A percentile compares a stretch with the other conserved stretches of the same genome.
phyloP scores from a whole-genome alignment of 92 coral and sea anemone species.

The Zoanthus solanderi region DNA sequence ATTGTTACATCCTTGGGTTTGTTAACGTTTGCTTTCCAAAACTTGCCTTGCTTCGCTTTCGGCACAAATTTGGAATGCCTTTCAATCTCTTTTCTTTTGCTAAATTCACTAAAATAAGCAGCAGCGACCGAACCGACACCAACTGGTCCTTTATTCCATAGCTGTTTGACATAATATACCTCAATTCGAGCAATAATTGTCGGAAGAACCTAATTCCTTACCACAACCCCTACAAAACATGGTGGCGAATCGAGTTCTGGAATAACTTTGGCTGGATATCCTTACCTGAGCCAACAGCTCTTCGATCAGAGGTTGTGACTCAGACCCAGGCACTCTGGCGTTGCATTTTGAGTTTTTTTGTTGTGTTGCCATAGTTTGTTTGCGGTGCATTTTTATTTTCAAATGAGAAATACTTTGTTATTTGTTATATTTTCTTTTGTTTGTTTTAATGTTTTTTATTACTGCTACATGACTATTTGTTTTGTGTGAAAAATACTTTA shows the following conservation, averaged over 20 bases:
- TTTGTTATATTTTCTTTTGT: too few relatives aligned
- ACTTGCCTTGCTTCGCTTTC: conserved; percentile 4
- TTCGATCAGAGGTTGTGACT: background rate
- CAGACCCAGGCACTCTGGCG: background rate
- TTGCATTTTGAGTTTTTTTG: background rate
- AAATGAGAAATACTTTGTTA: too few relatives aligned
- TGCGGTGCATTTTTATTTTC: background rate
- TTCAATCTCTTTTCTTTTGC: conserved; percentile 17
- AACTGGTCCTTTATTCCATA: background rate
- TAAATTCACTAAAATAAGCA: conserved; percentile 23
- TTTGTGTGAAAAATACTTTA: too few relatives aligned
- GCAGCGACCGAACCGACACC: background rate
- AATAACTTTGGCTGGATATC: background rate
- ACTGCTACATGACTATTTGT: too few relatives aligned
- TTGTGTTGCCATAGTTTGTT: background rate
- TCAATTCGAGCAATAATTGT: background rate
- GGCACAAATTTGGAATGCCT: conserved; percentile 39
- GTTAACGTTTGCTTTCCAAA: background rate
- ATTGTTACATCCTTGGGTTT: conserved; percentile 19
- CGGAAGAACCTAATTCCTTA: background rate
- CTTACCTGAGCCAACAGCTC: background rate
- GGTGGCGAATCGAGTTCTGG: background rate
- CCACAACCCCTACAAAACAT: background rate
- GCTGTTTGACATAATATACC: background rate
- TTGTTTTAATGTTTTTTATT: too few relatives aligned